phyloP scores from a whole-genome alignment of 2,797 vertebrate genomes.

The Sibirionetta formosa region DNA sequence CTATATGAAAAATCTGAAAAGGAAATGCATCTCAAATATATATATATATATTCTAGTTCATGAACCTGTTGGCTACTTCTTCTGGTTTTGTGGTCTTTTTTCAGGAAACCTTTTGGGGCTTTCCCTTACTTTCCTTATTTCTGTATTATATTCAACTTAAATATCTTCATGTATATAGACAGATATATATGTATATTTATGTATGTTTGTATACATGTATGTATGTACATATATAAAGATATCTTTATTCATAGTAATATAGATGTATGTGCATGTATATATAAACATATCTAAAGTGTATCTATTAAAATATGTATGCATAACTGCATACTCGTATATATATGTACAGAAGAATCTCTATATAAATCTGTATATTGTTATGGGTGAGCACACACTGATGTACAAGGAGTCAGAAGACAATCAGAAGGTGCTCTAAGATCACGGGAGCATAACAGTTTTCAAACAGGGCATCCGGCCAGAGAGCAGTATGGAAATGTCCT shows the following conservation, averaged over 20 bases:
- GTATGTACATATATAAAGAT: too few species aligned
- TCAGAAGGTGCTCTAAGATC: background rate
- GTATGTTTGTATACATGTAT: too few species aligned
- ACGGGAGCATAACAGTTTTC: background rate
- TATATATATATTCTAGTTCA: background rate
- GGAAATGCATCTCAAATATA: too few species aligned
- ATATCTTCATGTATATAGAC: background rate
- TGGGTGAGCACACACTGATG: background rate
- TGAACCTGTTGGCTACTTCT: fast-evolving
- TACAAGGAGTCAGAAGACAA: background rate
- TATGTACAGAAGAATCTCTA: too few species aligned
- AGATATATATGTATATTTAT: too few species aligned
- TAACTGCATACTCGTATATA: too few species aligned
- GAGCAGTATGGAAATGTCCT: background rate
- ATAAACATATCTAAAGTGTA: too few species aligned
- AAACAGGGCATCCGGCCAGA: fast-evolving
- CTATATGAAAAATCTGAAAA: background rate
- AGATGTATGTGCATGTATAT: too few species aligned
- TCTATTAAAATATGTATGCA: too few species aligned
- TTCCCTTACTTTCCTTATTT: background rate
- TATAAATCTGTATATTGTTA: too few species aligned
- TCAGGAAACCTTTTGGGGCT: background rate
- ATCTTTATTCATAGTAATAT: too few species aligned
- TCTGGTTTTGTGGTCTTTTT: background rate
- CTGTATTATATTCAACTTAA: fast-evolving